A percentile compares a stretch with the other conserved stretches of the same genome.
Evolutionary conservation across 2,888 invertebrate species (phyloP).

Genomic region (Holacanthella duospinosa): DNA sequence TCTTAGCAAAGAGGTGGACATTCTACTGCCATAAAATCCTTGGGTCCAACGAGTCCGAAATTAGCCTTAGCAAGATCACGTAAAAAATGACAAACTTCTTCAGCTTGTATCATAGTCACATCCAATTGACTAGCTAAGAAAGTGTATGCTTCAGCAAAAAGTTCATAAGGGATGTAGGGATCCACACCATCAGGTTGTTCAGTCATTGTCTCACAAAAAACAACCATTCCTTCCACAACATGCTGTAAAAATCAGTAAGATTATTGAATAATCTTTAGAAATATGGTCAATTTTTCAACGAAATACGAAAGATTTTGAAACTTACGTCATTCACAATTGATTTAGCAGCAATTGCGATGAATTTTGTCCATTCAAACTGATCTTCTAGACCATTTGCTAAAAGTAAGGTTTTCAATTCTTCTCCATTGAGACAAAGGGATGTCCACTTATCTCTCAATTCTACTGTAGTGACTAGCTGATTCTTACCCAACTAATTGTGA

Average conservation of each 20-base stretch:
- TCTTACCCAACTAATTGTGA: conserved; percentile 16
- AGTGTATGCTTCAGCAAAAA: conserved; percentile 30
- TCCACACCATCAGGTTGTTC: conserved; percentile 33
- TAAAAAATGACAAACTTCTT: conserved; percentile 25
- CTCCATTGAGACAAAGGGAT: conserved; percentile 26
- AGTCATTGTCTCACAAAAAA: conserved; percentile 34
- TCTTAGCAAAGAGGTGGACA: conserved; percentile 24
- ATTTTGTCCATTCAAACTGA: conserved; percentile 21
- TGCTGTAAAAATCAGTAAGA: conserved; percentile 20
- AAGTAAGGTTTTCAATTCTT: conserved; percentile 21
- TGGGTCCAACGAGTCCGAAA: conserved; percentile 21
- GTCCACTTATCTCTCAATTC: conserved; percentile 25
- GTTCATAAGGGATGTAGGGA: conserved; percentile 27
- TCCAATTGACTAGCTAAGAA: conserved; percentile 20
- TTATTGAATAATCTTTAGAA: background rate
- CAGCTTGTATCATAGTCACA: conserved; percentile 16
- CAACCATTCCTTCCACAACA: conserved; percentile 32
- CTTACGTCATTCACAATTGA: conserved; percentile 8
- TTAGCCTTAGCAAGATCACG: conserved; percentile 21
- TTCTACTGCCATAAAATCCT: conserved; percentile 27
- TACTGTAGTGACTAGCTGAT: conserved; percentile 15
- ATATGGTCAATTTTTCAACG: background rate
- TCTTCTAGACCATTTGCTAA: conserved; percentile 18
- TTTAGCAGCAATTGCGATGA: conserved; percentile 26
- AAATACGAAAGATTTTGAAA: background rate